Conservation (phyloP, 2,888 invertebrate genomes). For the Tenodera sinensis region DNA sequence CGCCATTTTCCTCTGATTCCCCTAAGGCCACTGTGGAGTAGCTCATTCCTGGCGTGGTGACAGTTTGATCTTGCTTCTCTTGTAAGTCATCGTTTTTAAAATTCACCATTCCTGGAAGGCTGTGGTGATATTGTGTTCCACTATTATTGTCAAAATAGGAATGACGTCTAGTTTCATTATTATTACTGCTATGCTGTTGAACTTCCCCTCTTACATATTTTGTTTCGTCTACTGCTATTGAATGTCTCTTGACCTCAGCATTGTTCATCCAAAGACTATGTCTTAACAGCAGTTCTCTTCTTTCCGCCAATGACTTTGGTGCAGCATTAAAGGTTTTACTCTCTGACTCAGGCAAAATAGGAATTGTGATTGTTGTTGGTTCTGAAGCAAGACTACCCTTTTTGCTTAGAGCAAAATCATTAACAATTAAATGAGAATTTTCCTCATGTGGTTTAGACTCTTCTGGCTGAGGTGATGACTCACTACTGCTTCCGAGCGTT, state of each 20-base stretch:
- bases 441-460: not conserved
- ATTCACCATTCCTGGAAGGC: not conserved
- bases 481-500: slow-evolving; percentile 11
- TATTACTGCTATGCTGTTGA: not conserved
- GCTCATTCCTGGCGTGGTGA: too few relatives aligned
- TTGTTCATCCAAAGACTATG: slow-evolving; percentile 26
- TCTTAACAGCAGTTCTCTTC: not conserved
- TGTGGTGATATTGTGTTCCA: not conserved
- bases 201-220: slow-evolving; percentile 21
- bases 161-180: not conserved
- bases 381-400: not conserved
- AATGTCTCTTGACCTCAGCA: slow-evolving; percentile 49
- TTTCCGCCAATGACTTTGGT: not conserved
- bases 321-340: not conserved
- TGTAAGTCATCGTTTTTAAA: not conserved
- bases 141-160: not conserved
- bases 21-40: not conserved
- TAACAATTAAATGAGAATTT: not conserved
- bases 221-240: slow-evolving; percentile 54
- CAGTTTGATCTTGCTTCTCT: not conserved
- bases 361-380: slow-evolving; percentile 23
- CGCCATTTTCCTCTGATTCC: slow-evolving; percentile 28
- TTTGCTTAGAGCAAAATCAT: not conserved
- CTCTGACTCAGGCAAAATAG: not conserved
- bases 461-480: not conserved